These are phyloP conservation scores for Musca domestica DNA, from an alignment of 1,140 invertebrate species.

Conservation along the genomic window DNA sequence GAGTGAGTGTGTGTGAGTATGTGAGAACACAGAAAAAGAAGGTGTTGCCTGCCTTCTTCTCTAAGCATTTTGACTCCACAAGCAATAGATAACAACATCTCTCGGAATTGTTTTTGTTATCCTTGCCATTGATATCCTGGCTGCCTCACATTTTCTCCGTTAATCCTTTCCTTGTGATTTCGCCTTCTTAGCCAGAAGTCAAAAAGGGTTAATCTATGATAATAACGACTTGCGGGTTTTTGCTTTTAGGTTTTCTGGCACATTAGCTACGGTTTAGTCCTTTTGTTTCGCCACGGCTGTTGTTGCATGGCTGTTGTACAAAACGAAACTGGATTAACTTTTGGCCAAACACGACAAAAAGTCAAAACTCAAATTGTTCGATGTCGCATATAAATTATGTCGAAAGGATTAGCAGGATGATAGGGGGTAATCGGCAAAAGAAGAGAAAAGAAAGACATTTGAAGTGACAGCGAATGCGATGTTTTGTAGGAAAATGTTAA, in stretches of 20 bases:
- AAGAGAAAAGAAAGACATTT: too few relatives aligned
- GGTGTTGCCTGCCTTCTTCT: too few relatives aligned
- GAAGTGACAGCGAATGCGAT: too few relatives aligned
- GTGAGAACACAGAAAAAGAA: too few relatives aligned
- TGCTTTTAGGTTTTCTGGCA: conserved; percentile 4
- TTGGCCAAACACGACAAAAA: conserved; percentile 1
- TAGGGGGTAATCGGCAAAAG: too few relatives aligned
- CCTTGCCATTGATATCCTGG: too few relatives aligned
- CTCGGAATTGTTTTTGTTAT: background rate
- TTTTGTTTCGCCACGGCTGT: background rate
- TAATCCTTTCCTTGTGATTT: conserved; percentile 7
- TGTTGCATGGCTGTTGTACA: background rate
- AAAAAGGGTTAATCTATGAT: conserved; percentile 15
- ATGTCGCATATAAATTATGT: too few relatives aligned
- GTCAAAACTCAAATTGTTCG: background rate
- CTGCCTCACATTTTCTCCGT: background rate
- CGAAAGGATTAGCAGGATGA: too few relatives aligned
- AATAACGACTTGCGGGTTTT: conserved; percentile 20
- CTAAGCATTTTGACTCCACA: too few relatives aligned
- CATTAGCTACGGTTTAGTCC: conserved; percentile 11
- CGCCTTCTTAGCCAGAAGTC: background rate
- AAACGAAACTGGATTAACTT: conserved; percentile 8
- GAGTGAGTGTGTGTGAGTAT: too few relatives aligned
- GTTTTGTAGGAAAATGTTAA: too few relatives aligned
- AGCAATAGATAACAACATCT: background rate